Conservation (phyloP, 1,140 invertebrate species). For the Zaprionus camerounensis region DNA sequence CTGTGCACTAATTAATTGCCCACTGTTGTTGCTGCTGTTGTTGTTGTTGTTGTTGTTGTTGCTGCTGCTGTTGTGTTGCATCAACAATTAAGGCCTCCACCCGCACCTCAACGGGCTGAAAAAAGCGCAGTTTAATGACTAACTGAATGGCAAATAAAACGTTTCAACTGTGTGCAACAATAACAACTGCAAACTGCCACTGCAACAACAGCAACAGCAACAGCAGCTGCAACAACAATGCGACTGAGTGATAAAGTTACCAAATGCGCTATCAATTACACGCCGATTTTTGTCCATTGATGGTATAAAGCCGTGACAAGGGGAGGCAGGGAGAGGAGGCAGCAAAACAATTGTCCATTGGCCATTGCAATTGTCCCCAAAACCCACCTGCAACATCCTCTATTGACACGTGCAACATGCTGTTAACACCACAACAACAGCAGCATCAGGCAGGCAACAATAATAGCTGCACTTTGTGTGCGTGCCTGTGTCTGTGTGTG, state of each 20-base stretch:
- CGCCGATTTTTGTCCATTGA: constrained; percentile 75
- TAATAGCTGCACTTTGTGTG: constrained; percentile 19
- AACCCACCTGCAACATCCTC: constrained; percentile 69
- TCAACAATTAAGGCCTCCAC: constrained; percentile 36
- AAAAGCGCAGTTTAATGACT: constrained; percentile 60
- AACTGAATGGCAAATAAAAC: constrained; percentile 73
- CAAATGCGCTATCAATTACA: constrained; percentile 79
- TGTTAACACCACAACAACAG: constrained; percentile 69
- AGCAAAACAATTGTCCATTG: constrained; percentile 26
- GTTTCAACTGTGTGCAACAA: constrained; percentile 40
- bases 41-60: constrained; percentile 24
- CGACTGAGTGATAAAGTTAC: constrained; percentile 66
- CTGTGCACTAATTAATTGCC: constrained; percentile 69
- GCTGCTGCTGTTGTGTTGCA: constrained; percentile 23
- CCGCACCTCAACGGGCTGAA: constrained; percentile 18
- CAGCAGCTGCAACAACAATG: constrained; percentile 9
- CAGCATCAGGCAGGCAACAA: constrained; percentile 35
- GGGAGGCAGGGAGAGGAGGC: neutral
- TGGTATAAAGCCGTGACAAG: constrained; percentile 24
- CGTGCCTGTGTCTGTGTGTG: constrained; percentile 15
- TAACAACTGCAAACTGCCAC: constrained; percentile 18
- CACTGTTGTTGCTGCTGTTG: constrained; percentile 15
- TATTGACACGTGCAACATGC: constrained; percentile 80
- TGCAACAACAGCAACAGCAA: neutral
- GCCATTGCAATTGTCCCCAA: constrained; percentile 34